phyloP scores from a whole-genome alignment of 2,888 invertebrate species.

The Clostera curtula region DNA sequence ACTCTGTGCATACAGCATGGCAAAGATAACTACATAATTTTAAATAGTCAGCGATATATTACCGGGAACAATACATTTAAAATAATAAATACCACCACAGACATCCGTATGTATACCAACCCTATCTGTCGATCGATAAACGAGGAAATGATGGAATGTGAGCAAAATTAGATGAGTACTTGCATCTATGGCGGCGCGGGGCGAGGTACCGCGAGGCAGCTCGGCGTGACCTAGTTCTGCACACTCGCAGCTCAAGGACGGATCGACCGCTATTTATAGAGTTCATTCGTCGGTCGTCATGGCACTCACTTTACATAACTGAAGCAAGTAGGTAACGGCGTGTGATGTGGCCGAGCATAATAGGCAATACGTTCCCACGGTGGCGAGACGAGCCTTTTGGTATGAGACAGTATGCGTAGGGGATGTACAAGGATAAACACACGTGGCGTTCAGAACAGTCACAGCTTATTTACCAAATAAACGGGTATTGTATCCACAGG shows the following conservation, averaged over 20 bases:
- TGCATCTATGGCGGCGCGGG: conserved; percentile 38
- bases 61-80: too few relatives aligned
- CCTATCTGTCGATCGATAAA: conserved; percentile 22
- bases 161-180: too few relatives aligned
- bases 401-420: too few relatives aligned
- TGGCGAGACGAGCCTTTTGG: too few relatives aligned
- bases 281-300: conserved; percentile 63
- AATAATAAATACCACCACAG: too few relatives aligned
- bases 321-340: conserved; percentile 38
- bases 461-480: conserved; percentile 7
- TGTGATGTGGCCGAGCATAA: conserved; percentile 38
- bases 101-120: conserved; percentile 11
- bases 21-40: too few relatives aligned
- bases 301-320: conserved; percentile 66
- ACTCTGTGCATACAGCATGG: too few relatives aligned
- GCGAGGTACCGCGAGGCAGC: conserved; percentile 41
- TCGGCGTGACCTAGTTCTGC: conserved; percentile 66
- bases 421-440: conserved; percentile 19
- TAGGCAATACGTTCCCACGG: conserved; percentile 49
- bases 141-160: too few relatives aligned
- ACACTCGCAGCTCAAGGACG: conserved; percentile 69
- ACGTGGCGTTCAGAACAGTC: conserved; percentile 16
- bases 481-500: conserved; percentile 7
- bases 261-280: conserved; percentile 71
- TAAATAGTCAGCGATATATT: too few relatives aligned